Evolutionary conservation across 2,113 vertebrate genomes (phyloP).

Genomic region (Paratilapia polleni): DNA sequence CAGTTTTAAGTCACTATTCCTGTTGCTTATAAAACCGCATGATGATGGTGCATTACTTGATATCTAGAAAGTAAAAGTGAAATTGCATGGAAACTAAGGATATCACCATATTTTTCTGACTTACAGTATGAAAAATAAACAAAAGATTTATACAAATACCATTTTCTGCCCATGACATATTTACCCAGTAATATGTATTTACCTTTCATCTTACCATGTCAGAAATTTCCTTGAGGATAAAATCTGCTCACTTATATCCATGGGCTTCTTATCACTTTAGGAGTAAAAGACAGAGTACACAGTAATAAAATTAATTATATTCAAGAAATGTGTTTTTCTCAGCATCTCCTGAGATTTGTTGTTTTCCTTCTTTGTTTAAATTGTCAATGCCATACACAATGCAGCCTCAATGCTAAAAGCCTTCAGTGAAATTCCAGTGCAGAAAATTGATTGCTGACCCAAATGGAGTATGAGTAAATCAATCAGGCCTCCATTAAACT

Average conservation of each 20-base stretch:
- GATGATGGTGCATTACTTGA: constrained; percentile 5
- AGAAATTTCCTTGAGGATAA: neutral
- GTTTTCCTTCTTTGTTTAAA: constrained; percentile 16
- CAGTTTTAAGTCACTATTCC: constrained; percentile 26
- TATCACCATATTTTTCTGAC: constrained; percentile 20
- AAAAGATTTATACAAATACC: neutral
- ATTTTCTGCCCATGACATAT: constrained; percentile 1
- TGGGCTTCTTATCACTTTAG: neutral
- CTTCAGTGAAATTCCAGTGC: neutral
- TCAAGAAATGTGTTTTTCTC: neutral
- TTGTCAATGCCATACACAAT: neutral
- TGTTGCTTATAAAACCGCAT: constrained; percentile 43
- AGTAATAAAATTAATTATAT: neutral
- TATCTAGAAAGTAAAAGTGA: neutral
- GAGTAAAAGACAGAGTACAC: neutral
- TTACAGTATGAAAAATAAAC: neutral
- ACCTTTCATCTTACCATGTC: neutral
- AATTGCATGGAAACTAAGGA: neutral
- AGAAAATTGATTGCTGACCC: constrained; percentile 19
- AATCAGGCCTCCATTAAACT: constrained; percentile 24
- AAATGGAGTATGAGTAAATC: constrained; percentile 14
- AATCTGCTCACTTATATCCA: neutral
- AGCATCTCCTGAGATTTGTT: neutral
- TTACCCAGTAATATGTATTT: neutral
- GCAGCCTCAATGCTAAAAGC: neutral